Percentiles rank a stretch among this genome's conserved stretches.
Conservation (phyloP, 1,140 invertebrate genomes). For the Kradibia gibbosae region DNA sequence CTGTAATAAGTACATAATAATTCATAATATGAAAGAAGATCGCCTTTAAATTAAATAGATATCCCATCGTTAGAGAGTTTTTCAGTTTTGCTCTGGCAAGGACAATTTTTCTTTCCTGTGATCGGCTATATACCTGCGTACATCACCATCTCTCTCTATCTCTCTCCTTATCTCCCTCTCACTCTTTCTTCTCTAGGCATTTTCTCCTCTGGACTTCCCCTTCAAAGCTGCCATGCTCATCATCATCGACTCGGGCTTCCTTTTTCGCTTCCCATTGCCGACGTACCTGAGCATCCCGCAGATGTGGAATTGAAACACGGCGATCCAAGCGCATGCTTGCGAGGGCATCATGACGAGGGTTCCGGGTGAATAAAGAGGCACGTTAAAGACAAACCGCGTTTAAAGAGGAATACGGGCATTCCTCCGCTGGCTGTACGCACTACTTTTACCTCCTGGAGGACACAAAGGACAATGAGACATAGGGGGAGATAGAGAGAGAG, state of each 20-base stretch:
- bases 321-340: slow-evolving; percentile 44
- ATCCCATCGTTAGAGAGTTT: not conserved
- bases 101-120: not conserved
- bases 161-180: too few species aligned
- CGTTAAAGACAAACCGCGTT: slow-evolving; percentile 60
- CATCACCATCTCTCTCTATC: not conserved
- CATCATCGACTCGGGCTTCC: slow-evolving; percentile 7
- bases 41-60: not conserved
- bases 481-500: not conserved
- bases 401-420: slow-evolving; percentile 55
- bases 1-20: not conserved
- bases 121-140: not conserved
- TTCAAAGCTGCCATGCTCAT: not conserved
- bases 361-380: slow-evolving; percentile 45
- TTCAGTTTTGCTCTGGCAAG: not conserved
- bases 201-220: not conserved
- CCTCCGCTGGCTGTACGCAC: not conserved
- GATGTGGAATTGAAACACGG: slow-evolving; percentile 63
- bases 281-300: slow-evolving; percentile 44
- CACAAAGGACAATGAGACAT: not conserved
- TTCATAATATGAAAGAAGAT: not conserved
- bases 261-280: not conserved
- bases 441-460: not conserved
- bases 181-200: not conserved
- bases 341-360: slow-evolving; percentile 56